Evolutionary conservation across 2,888 invertebrate genomes (phyloP).

Genomic region (Athalia cordata): DNA sequence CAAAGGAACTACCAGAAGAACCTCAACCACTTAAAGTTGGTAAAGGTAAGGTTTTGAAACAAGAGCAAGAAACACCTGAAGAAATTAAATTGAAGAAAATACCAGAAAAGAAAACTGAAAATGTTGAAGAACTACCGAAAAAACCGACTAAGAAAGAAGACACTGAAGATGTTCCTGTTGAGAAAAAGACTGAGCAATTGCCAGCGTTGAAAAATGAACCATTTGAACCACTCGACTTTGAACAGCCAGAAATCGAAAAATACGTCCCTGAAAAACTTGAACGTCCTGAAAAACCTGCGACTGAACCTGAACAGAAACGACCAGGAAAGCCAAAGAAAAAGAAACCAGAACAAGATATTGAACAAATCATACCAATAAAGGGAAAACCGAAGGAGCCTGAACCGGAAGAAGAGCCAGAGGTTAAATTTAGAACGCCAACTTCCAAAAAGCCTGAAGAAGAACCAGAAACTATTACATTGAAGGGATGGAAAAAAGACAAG

Average conservation of each 20-base stretch:
- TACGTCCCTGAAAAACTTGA: slow-evolving; percentile 62
- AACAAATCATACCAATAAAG: slow-evolving; percentile 68
- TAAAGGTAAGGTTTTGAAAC: slow-evolving; percentile 66
- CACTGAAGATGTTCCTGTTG: slow-evolving; percentile 58
- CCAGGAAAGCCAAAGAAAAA: slow-evolving; percentile 62
- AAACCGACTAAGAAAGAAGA: slow-evolving; percentile 61
- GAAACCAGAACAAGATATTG: slow-evolving; percentile 66
- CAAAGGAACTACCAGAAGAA: slow-evolving; percentile 63
- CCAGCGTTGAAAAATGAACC: slow-evolving; percentile 62
- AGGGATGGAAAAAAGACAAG: slow-evolving; percentile 67
- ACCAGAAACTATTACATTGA: slow-evolving; percentile 68
- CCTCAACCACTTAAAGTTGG: slow-evolving; percentile 61
- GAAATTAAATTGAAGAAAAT: slow-evolving; percentile 69
- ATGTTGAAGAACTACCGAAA: slow-evolving; percentile 62
- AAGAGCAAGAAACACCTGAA: slow-evolving; percentile 64
- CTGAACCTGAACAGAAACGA: slow-evolving; percentile 62
- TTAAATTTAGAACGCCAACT: slow-evolving; percentile 70
- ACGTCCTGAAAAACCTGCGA: slow-evolving; percentile 67
- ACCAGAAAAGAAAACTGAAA: slow-evolving; percentile 65
- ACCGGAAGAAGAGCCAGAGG: slow-evolving; percentile 72
- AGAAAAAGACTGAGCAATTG: slow-evolving; percentile 61
- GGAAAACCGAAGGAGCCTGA: slow-evolving; percentile 72
- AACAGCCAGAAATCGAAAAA: slow-evolving; percentile 69
- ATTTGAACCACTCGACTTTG: slow-evolving; percentile 66
- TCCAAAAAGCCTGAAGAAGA: slow-evolving; percentile 66